phyloP scores from a whole-genome alignment of 1,140 invertebrate species.

The Physella acuta region DNA sequence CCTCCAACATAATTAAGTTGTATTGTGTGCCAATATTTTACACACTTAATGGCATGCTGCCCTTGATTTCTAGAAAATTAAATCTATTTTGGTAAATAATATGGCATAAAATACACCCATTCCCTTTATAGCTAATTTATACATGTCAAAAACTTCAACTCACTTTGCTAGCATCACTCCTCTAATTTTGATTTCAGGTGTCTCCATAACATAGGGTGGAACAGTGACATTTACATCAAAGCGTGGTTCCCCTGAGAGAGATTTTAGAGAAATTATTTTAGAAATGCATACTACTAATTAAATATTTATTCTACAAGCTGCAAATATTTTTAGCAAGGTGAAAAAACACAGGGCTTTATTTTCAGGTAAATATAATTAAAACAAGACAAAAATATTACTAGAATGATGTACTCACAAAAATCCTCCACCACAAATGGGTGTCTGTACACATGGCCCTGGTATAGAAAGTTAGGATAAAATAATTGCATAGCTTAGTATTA shows the following conservation, averaged over 20 bases:
- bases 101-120: too few relatives aligned
- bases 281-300: neutral
- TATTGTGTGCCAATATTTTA: too few relatives aligned
- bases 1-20: too few relatives aligned
- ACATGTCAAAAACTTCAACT: too few relatives aligned
- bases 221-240: conserved; percentile 89
- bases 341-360: neutral
- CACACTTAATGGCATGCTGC: too few relatives aligned
- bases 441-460: conserved; percentile 78
- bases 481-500: too few relatives aligned
- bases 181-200: conserved; percentile 75
- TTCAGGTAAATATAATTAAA: neutral
- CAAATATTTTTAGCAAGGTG: neutral
- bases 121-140: too few relatives aligned
- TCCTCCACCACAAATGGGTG: conserved; percentile 86
- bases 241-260: conserved; percentile 58
- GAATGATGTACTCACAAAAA: conserved; percentile 77
- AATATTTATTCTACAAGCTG: neutral
- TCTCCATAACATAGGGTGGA: conserved; percentile 88
- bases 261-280: neutral
- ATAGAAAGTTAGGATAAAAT: conserved; percentile 24
- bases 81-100: too few relatives aligned
- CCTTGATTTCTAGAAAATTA: too few relatives aligned
- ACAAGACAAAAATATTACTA: neutral
- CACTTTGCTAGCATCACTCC: conserved; percentile 92